phyloP scores from a whole-genome alignment of 64 coral and sea anemone genomes.

The Montipora sp. region DNA sequence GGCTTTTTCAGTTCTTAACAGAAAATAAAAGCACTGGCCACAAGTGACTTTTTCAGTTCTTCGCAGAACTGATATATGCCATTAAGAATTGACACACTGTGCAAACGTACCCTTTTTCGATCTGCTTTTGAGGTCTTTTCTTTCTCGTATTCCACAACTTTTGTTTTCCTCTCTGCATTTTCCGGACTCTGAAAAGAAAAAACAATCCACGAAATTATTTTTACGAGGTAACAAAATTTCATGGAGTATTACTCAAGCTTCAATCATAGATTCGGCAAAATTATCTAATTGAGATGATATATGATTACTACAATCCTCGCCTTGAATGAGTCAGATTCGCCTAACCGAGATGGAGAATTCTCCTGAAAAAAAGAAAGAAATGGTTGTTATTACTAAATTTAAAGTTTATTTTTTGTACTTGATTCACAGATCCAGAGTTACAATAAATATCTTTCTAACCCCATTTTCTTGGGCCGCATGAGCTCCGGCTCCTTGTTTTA shows the following conservation, averaged over 20 bases:
- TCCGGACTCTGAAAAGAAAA: constrained; percentile 44
- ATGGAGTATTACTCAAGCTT: too few species aligned
- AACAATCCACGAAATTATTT: not conserved
- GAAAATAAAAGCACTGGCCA: too few species aligned
- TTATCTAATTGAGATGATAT: too few species aligned
- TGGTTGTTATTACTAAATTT: not conserved
- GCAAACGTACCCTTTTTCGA: constrained; percentile 61
- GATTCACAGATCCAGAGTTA: too few species aligned
- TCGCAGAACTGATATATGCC: too few species aligned
- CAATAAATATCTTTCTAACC: too few species aligned
- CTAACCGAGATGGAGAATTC: constrained; percentile 19
- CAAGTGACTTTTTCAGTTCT: too few species aligned
- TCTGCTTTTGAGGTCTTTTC: constrained; percentile 70
- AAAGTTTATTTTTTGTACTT: too few species aligned
- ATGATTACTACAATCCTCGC: not conserved
- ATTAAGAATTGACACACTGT: too few species aligned
- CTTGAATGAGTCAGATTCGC: constrained; percentile 43
- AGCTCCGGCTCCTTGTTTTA: too few species aligned
- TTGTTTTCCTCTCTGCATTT: constrained; percentile 65
- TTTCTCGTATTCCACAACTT: constrained; percentile 68
- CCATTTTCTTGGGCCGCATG: too few species aligned
- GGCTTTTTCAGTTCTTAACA: not conserved
- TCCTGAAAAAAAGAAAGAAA: not conserved
- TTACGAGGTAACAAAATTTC: not conserved
- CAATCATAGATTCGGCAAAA: too few species aligned